These are phyloP conservation scores for Syngnathus scovelli DNA, from an alignment of 2,113 vertebrate species.

Conservation along the genomic window DNA sequence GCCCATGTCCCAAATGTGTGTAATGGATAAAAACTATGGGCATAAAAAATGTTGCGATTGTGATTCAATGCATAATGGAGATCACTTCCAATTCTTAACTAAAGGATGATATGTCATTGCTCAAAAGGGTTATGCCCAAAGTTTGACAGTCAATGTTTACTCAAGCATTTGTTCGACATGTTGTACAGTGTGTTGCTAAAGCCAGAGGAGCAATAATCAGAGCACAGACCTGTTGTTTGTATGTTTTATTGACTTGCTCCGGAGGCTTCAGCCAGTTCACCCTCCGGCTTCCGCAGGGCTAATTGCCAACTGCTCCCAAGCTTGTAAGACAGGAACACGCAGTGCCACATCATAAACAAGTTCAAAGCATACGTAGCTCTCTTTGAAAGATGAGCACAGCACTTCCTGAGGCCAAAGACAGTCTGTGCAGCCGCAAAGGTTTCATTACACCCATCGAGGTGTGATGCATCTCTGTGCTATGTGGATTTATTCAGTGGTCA, in stretches of 20 bases:
- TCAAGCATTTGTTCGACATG: slow-evolving; percentile 42
- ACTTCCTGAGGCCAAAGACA: slow-evolving; percentile 51
- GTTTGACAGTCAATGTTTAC: slow-evolving; percentile 36
- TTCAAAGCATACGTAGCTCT: slow-evolving; percentile 39
- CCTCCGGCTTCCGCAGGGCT: slow-evolving; percentile 29
- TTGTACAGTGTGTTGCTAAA: slow-evolving; percentile 22
- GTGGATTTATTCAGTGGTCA: slow-evolving; percentile 34
- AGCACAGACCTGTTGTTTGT: slow-evolving; percentile 52
- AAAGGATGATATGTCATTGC: background rate
- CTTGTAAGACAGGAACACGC: slow-evolving; percentile 30
- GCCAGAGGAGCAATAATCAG: slow-evolving; percentile 46
- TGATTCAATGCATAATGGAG: background rate
- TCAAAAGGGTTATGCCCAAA: slow-evolving; percentile 4
- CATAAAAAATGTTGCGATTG: too few relatives aligned
- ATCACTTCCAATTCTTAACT: background rate
- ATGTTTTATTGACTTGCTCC: slow-evolving; percentile 62
- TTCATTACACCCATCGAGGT: slow-evolving; percentile 47
- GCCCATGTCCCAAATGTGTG: background rate
- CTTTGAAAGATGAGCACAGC: slow-evolving; percentile 49
- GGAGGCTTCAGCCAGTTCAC: slow-evolving; percentile 47
- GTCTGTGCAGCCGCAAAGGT: slow-evolving; percentile 47
- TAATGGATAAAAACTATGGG: background rate
- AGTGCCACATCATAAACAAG: slow-evolving; percentile 45
- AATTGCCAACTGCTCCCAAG: slow-evolving; percentile 39
- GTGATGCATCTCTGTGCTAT: slow-evolving; percentile 41